These are phyloP conservation scores for Bubo blakistoni DNA, from an alignment of 2,113 vertebrate genomes.

Conservation along the genomic window DNA sequence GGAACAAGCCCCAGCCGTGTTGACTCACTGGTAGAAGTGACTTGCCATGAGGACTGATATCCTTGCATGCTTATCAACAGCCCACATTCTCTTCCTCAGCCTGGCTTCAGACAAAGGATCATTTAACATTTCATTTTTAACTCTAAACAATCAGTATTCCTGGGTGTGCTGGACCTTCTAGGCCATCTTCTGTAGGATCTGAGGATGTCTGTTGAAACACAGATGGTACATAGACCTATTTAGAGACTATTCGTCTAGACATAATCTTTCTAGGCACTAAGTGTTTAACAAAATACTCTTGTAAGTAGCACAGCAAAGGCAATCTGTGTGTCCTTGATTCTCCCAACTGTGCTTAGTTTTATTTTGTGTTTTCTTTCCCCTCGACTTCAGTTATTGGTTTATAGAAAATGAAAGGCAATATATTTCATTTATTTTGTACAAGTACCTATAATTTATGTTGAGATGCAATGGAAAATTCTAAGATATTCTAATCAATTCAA, in stretches of 20 bases:
- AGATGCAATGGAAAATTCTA: not conserved
- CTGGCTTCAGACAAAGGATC: constrained; percentile 21
- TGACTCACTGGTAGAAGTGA: constrained; percentile 4
- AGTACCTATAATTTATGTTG: not conserved
- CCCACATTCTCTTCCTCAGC: constrained; percentile 32
- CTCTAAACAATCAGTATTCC: not conserved
- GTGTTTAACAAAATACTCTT: not conserved
- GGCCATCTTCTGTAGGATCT: not conserved
- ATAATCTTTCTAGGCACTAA: not conserved
- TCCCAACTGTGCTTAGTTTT: not conserved
- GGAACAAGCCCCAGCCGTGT: not conserved
- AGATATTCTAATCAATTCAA: not conserved
- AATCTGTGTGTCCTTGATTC: not conserved
- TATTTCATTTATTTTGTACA: not conserved
- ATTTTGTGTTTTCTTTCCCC: not conserved
- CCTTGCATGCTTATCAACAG: constrained; percentile 33
- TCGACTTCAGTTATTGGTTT: not conserved
- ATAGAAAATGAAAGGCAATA: not conserved
- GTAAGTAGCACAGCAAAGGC: not conserved
- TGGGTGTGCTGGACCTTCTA: not conserved
- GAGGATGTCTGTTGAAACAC: not conserved
- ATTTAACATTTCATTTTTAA: not conserved
- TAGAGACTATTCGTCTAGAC: not conserved
- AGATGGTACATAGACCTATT: not conserved
- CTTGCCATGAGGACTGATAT: not conserved